Evolutionary conservation across 2,888 invertebrate genomes (phyloP).

Genomic region (Isotomurus palustris): DNA sequence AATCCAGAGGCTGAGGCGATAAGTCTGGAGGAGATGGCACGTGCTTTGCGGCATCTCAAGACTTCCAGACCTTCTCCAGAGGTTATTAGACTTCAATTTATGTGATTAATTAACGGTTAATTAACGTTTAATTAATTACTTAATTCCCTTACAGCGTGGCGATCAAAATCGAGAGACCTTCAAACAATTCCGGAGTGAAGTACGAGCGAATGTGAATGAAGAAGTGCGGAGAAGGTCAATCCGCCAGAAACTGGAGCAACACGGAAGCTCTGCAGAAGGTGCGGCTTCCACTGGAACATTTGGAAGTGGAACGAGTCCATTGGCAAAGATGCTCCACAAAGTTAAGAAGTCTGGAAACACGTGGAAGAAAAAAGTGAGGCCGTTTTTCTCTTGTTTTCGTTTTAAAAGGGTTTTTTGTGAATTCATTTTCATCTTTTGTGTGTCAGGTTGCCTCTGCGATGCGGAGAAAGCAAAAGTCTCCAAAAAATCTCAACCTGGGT

Average conservation of each 20-base stretch:
- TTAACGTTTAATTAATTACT: too few relatives aligned
- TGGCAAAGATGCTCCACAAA: conserved; percentile 25
- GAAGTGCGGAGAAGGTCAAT: not conserved
- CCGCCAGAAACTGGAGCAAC: not conserved
- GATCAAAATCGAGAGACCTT: too few relatives aligned
- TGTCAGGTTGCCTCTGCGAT: too few relatives aligned
- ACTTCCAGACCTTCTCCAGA: not conserved
- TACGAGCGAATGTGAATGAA: not conserved
- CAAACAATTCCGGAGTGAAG: too few relatives aligned
- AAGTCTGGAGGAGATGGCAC: conserved; percentile 28
- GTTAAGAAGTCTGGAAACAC: conserved; percentile 28
- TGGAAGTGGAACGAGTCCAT: not conserved
- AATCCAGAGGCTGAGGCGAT: conserved; percentile 29
- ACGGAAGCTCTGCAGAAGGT: not conserved
- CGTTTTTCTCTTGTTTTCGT: not conserved
- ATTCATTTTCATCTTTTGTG: too few relatives aligned
- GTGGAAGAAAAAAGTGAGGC: conserved; percentile 15
- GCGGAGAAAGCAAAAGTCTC: conserved; percentile 10
- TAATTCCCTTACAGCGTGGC: too few relatives aligned
- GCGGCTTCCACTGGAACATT: not conserved
- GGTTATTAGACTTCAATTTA: too few relatives aligned
- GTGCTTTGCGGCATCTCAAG: conserved; percentile 27
- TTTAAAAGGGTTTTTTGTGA: too few relatives aligned
- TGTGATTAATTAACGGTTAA: too few relatives aligned
- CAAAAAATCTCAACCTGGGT: too few relatives aligned